Evolutionary conservation across 2,888 invertebrate genomes (phyloP), one percentile per base, ranked within the genome.

Genomic region (Chelonus formosanus): DNA sequence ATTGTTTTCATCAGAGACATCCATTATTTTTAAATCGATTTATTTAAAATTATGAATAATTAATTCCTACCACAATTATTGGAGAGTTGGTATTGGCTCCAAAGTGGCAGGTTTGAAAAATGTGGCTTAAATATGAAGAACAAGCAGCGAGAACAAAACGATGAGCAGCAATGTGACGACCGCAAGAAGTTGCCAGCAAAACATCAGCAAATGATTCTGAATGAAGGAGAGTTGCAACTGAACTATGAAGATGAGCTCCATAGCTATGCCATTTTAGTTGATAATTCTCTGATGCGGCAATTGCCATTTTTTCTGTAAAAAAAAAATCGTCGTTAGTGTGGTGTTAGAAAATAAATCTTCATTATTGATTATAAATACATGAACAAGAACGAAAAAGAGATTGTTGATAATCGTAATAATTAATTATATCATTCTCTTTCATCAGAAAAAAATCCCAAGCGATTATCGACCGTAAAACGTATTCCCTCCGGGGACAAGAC

Each of bases 181-280:
- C 92, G 74, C 92, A 91, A 80, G 90, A 88, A 5, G 94, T 93
- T 72, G 93, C 91, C 66, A 94, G 85, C 68, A 92, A 89, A 64
- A 94, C 94, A 83, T 94, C 94, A 53, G 94, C 91, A 81, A 92
- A 94, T 73, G 91, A 89, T 80, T 93, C 93, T 77, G 92, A 92
- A 68, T 92, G 90, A 20, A 91, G 89, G 77, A 92, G 84, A 20
- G 92, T 90, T 67, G 94, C 91, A 58, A 94, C 91, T 70, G 93
- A 93, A 60, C 92, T 90, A 85, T 94, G 93, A 76, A 94, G 86
- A 85, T 94, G 92, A 40, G 91, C 89, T 77, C 91, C 89, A 86
- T 93, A 94, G 73, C 93, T 93, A 84, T 94, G 92, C 94, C 94
- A 94, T 87, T 94, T 94, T 62, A 94, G 87, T 85, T 94, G 94